Evolutionary conservation across 1,140 invertebrate species (phyloP).

Genomic region (Scaptomyza pallida): DNA sequence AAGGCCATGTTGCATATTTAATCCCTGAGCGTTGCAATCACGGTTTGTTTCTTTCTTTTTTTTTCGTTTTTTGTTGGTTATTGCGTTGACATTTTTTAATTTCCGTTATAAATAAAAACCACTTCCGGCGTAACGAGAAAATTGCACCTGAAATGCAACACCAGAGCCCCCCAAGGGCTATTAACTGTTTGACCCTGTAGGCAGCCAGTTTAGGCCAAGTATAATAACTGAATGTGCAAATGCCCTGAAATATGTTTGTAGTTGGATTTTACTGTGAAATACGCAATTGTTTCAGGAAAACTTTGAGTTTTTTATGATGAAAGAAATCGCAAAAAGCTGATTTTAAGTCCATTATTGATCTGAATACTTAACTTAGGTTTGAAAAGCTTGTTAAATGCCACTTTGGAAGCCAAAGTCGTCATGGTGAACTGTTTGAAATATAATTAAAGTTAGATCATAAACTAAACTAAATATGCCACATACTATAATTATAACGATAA

Average conservation of each 20-base stretch:
- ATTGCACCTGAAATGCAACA: constrained; percentile 10
- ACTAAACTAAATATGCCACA: neutral
- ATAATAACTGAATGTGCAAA: neutral
- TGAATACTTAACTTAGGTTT: no score
- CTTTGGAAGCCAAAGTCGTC: no score
- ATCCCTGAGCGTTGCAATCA: constrained; percentile 8
- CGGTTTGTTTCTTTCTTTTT: constrained; percentile 28
- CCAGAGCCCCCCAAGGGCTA: neutral
- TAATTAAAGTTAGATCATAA: neutral
- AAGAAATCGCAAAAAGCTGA: no score
- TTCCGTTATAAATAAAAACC: constrained; percentile 80
- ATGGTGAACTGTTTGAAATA: no score
- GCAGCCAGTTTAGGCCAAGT: neutral
- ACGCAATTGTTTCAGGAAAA: no score
- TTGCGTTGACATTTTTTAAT: constrained; percentile 74
- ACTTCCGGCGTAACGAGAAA: constrained; percentile 39
- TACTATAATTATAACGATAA: neutral
- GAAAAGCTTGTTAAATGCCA: no score
- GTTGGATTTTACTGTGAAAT: no score
- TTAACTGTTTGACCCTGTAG: constrained; percentile 11
- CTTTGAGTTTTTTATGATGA: no score
- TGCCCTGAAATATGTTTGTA: no score
- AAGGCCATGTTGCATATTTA: constrained; percentile 8
- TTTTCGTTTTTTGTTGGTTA: constrained; percentile 8
- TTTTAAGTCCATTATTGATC: no score